Conservation (phyloP, 1,140 invertebrate genomes). For the Orussus abietinus region DNA sequence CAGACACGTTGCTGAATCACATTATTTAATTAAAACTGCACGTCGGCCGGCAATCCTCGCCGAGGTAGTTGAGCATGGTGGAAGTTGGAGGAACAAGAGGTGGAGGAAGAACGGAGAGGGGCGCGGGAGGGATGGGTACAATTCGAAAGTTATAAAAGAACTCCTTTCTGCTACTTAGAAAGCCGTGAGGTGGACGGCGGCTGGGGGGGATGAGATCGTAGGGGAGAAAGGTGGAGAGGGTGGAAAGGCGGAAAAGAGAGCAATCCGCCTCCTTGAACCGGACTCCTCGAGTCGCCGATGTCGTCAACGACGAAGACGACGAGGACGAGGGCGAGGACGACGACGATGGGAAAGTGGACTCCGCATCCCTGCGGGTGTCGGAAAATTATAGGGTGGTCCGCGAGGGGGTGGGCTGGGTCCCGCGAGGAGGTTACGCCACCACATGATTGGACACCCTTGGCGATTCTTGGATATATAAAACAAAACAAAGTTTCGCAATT, state of each 20-base stretch:
- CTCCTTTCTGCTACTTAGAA: conserved; percentile 20
- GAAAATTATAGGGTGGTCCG: conserved; percentile 4
- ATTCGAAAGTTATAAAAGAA: conserved; percentile 29
- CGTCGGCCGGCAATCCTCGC: neutral
- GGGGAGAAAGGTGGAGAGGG: neutral
- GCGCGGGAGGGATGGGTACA: conserved; percentile 11
- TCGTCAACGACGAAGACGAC: neutral
- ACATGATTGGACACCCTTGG: conserved; percentile 15
- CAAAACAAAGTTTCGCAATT: conserved; percentile 19
- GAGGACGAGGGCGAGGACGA: conserved; percentile 1
- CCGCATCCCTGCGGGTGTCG: conserved; percentile 2
- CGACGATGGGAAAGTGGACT: neutral
- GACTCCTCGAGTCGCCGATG: conserved; percentile 4
- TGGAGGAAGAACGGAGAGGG: conserved; percentile 4
- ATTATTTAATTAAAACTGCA: conserved; percentile 34
- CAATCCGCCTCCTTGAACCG: conserved; percentile 13
- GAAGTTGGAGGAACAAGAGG: conserved; percentile 5
- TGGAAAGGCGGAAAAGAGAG: neutral
- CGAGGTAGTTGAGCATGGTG: no score
- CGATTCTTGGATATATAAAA: conserved; percentile 10
- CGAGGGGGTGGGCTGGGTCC: neutral
- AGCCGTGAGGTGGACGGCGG: neutral
- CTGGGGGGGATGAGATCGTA: neutral
- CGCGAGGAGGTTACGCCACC: conserved; percentile 2
- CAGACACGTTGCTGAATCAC: conserved; percentile 27